phyloP scores from a whole-genome alignment of 2,888 invertebrate genomes.

The Chymomyza amoena region DNA sequence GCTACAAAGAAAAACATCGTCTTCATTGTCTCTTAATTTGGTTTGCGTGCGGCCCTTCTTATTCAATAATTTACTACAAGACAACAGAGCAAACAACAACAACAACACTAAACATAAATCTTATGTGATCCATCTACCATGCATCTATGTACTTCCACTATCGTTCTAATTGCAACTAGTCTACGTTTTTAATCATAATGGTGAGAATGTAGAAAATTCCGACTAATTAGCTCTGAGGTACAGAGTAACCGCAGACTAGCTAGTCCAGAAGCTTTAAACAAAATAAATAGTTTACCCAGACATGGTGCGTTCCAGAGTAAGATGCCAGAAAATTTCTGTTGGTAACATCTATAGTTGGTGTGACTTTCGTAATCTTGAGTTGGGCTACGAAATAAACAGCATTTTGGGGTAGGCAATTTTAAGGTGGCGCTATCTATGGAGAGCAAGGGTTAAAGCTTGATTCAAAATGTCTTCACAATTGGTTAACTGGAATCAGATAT shows the following conservation, averaged over 20 bases:
- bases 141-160: background rate
- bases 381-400: no score
- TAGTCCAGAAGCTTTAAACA: background rate
- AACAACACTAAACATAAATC: background rate
- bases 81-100: background rate
- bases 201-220: background rate
- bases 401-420: no score
- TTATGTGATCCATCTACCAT: background rate
- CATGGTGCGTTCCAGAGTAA: no score
- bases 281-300: background rate
- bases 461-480: no score
- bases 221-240: background rate
- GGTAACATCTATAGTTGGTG: no score
- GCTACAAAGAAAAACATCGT: background rate
- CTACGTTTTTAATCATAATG: background rate
- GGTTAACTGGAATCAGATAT: no score
- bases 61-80: background rate
- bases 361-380: no score
- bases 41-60: background rate
- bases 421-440: no score
- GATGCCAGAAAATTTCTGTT: no score
- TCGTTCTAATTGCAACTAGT: background rate
- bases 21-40: background rate
- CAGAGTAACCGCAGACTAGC: background rate
- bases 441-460: no score